These are phyloP conservation scores for Limenitis camilla DNA, from an alignment of 2,888 invertebrate genomes.

Conservation along the genomic window DNA sequence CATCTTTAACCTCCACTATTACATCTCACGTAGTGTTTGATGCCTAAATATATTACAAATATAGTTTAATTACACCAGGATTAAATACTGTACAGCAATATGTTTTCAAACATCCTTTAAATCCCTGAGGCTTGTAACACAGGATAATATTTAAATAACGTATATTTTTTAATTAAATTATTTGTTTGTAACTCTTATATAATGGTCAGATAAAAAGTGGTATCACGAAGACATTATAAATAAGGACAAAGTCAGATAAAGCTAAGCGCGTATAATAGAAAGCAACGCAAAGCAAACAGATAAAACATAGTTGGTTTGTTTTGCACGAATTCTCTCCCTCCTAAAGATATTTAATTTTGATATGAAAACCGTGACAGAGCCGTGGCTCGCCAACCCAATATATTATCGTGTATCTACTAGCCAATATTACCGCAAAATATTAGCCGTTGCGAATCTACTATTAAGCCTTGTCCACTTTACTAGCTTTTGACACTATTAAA, in stretches of 20 bases:
- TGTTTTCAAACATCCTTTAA: too few species aligned
- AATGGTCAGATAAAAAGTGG: neutral
- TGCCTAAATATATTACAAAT: too few species aligned
- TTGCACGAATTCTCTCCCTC: slow-evolving; percentile 32
- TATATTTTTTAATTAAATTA: too few species aligned
- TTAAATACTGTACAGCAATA: too few species aligned
- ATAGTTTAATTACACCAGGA: too few species aligned
- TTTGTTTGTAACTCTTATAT: neutral
- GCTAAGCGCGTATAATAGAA: slow-evolving; percentile 17
- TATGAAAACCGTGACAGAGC: slow-evolving; percentile 58
- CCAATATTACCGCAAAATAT: slow-evolving; percentile 70
- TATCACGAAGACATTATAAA: neutral
- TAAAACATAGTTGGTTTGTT: slow-evolving; percentile 18
- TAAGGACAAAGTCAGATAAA: slow-evolving; percentile 11
- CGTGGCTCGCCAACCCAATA: slow-evolving; percentile 48
- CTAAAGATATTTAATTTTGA: slow-evolving; percentile 69
- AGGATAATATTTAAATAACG: too few species aligned
- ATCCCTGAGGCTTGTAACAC: too few species aligned
- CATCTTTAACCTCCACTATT: too few species aligned
- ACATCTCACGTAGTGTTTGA: too few species aligned
- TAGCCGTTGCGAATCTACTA: slow-evolving; percentile 65
- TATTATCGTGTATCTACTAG: slow-evolving; percentile 62
- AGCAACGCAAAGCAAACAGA: slow-evolving; percentile 25
- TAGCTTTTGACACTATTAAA: slow-evolving; percentile 4
- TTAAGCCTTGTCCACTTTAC: slow-evolving; percentile 45